Conservation (phyloP, 1,140 invertebrate genomes). For the Heliconius melpomene region DNA sequence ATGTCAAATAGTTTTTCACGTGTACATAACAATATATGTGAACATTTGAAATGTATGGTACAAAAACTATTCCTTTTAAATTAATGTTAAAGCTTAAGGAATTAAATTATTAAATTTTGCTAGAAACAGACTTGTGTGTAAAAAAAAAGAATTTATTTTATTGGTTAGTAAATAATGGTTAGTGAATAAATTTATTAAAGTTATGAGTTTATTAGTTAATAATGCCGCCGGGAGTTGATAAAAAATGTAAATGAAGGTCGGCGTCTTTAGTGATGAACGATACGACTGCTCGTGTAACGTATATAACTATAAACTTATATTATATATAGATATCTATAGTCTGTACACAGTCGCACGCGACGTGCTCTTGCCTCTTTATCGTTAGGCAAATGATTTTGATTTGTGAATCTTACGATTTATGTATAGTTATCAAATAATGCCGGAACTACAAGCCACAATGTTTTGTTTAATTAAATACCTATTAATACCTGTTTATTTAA, state of each 20-base stretch:
- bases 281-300: not conserved
- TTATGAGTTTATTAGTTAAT: not conserved
- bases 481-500: not conserved
- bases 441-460: not conserved
- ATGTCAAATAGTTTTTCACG: no score
- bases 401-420: not conserved
- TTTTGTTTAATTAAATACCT: no score
- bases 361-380: not conserved
- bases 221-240: not conserved
- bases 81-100: no score
- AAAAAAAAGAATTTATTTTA: not conserved
- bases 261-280: not conserved
- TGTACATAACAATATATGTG: no score
- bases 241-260: conserved; percentile 11
- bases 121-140: not conserved
- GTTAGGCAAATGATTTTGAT: not conserved
- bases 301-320: not conserved
- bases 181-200: not conserved
- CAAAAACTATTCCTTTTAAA: not conserved
- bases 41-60: no score
- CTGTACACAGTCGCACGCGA: not conserved
- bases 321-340: not conserved
- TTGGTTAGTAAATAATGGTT: not conserved
- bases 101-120: not conserved
- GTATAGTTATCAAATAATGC: not conserved